phyloP scores from a whole-genome alignment of 2,797 vertebrate species.

The Tenualosa ilisha region DNA sequence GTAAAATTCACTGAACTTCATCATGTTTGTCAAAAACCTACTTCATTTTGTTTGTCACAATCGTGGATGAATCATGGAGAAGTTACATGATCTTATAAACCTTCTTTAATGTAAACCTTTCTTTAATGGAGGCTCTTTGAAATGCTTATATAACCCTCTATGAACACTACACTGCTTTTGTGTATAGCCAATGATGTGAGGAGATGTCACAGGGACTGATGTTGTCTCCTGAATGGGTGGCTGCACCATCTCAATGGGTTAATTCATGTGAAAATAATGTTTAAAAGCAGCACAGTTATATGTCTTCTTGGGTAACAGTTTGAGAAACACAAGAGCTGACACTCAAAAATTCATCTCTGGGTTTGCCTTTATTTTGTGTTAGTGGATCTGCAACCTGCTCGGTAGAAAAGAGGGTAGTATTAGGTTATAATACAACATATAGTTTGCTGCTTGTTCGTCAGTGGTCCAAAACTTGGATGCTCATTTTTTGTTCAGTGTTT shows the following conservation, averaged over 20 bases:
- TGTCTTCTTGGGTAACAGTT: constrained; percentile 27
- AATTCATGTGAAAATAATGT: constrained; percentile 49
- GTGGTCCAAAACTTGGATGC: neutral
- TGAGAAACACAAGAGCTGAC: constrained; percentile 27
- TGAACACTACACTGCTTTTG: neutral
- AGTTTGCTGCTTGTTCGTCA: neutral
- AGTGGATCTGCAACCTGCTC: too few species aligned
- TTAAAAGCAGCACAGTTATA: constrained; percentile 14
- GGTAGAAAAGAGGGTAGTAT: neutral
- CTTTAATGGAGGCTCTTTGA: constrained; percentile 4
- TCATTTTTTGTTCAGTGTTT: neutral
- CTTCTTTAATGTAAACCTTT: neutral
- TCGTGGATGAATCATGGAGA: neutral
- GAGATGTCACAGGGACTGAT: neutral
- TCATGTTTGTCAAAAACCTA: too few species aligned
- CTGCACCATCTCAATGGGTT: constrained; percentile 56
- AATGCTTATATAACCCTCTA: neutral
- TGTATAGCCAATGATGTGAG: neutral
- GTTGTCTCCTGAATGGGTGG: constrained; percentile 21
- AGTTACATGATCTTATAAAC: constrained; percentile 1
- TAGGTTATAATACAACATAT: neutral
- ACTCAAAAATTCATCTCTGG: neutral
- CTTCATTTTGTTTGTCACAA: too few species aligned
- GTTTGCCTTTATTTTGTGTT: neutral
- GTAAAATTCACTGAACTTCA: too few species aligned